Conservation (phyloP, 2,888 invertebrate species). For the Iphiclides podalirius region DNA sequence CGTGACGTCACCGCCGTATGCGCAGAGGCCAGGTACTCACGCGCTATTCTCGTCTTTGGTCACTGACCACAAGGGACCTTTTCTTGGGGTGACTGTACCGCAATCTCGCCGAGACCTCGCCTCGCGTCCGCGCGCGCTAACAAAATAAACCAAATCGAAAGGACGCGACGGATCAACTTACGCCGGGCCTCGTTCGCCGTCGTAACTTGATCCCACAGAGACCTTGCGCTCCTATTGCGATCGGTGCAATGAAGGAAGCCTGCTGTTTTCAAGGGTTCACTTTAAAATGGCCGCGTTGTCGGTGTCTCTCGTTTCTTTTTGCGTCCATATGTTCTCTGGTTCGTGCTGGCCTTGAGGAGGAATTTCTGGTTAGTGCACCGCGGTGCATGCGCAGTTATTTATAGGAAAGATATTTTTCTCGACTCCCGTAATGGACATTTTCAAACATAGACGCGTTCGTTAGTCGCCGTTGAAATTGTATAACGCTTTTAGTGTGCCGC, state of each 20-base stretch:
- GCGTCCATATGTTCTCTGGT: constrained; percentile 73
- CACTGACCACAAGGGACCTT: constrained; percentile 75
- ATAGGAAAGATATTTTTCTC: constrained; percentile 42
- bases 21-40: constrained; percentile 60
- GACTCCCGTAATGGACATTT: constrained; percentile 23
- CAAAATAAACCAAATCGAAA: constrained; percentile 33
- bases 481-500: constrained; percentile 16
- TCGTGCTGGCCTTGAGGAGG: constrained; percentile 69
- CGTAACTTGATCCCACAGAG: constrained; percentile 42
- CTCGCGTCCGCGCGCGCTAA: constrained; percentile 24
- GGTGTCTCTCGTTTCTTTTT: constrained; percentile 61
- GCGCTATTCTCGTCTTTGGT: constrained; percentile 73
- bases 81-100: constrained; percentile 73
- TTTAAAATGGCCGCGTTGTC: constrained; percentile 43
- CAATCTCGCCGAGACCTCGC: constrained; percentile 48
- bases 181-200: constrained; percentile 44
- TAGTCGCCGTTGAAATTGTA: constrained; percentile 14
- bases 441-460: constrained; percentile 15
- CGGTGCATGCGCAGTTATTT: constrained; percentile 58
- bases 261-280: constrained; percentile 45
- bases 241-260: constrained; percentile 51
- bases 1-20: constrained; percentile 58
- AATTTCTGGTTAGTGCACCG: constrained; percentile 65
- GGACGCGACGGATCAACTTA: constrained; percentile 38
- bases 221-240: constrained; percentile 46